A percentile compares a stretch with the other conserved stretches of the same genome.
These are phyloP conservation scores for Thamnaconus septentrionalis DNA, from an alignment of 2,113 vertebrate genomes.

Conservation along the genomic window DNA sequence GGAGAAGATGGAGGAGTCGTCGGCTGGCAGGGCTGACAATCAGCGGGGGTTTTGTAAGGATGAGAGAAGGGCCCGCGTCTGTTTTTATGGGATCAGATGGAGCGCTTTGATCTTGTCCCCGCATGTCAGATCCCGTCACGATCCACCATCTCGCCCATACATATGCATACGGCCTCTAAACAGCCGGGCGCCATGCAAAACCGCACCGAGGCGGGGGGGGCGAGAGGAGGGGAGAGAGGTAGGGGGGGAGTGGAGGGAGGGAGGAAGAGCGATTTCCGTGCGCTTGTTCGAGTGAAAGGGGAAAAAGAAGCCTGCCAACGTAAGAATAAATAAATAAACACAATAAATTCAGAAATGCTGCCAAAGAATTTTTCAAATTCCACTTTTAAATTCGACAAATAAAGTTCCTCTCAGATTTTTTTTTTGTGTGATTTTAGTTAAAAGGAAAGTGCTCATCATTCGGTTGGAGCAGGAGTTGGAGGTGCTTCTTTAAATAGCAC, in stretches of 20 bases:
- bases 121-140: slow-evolving; percentile 72
- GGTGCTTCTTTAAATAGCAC: no score
- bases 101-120: slow-evolving; percentile 77
- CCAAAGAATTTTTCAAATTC: slow-evolving; percentile 9
- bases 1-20: slow-evolving; percentile 66
- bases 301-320: slow-evolving; percentile 20
- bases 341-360: slow-evolving; percentile 27
- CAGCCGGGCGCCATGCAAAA: slow-evolving; percentile 65
- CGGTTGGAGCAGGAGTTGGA: no score
- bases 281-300: slow-evolving; percentile 12
- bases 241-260: slow-evolving; percentile 23
- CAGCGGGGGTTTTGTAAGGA: slow-evolving; percentile 74
- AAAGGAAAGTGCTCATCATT: no score
- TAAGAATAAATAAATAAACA: slow-evolving; percentile 6
- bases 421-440: neutral
- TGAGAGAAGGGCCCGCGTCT: slow-evolving; percentile 73
- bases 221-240: slow-evolving; percentile 18
- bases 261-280: neutral
- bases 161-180: slow-evolving; percentile 74
- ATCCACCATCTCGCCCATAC: slow-evolving; percentile 74
- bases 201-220: slow-evolving; percentile 37
- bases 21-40: slow-evolving; percentile 65
- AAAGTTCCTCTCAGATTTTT: slow-evolving; percentile 9
- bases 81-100: slow-evolving; percentile 78
- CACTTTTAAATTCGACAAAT: neutral